Percentiles rank a stretch among this genome's conserved stretches.
Evolutionary conservation across 2,888 invertebrate genomes (phyloP).

Genomic region (Spilosoma lubricipeda): DNA sequence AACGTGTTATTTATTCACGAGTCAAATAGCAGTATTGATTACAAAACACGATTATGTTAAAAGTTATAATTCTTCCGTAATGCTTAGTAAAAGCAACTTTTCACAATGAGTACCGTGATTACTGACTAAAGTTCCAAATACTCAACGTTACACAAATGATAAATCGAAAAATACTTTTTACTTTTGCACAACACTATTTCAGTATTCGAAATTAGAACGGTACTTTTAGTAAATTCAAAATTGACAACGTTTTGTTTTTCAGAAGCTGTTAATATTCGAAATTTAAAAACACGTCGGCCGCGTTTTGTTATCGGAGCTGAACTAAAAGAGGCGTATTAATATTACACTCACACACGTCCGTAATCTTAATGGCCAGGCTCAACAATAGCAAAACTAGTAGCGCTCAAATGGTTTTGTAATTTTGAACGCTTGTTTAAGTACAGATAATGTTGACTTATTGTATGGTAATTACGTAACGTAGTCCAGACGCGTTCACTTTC

Average conservation of each 20-base stretch:
- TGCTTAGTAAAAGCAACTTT: conserved; percentile 58
- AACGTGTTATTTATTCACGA: conserved; percentile 58
- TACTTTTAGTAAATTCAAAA: conserved; percentile 30
- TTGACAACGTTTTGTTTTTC: conserved; percentile 21
- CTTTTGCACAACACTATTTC: conserved; percentile 32
- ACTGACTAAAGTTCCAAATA: conserved; percentile 44
- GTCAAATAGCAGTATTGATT: conserved; percentile 58
- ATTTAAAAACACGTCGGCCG: conserved; percentile 67
- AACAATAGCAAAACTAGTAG: conserved; percentile 73
- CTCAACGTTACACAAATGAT: conserved; percentile 22
- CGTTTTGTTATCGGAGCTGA: conserved; percentile 73
- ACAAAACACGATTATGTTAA: conserved; percentile 38
- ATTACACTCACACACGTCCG: conserved; percentile 65
- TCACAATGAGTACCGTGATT: conserved; percentile 42
- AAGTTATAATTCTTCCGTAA: conserved; percentile 30
- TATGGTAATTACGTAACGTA: conserved; percentile 63
- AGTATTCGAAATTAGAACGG: conserved; percentile 35
- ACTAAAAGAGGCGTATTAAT: conserved; percentile 70
- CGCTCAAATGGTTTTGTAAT: conserved; percentile 67
- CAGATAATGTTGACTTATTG: not conserved
- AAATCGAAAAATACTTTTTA: not conserved
- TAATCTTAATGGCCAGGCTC: conserved; percentile 66
- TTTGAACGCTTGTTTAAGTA: conserved; percentile 32
- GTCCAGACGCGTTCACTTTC: conserved; percentile 66
- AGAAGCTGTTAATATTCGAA: conserved; percentile 43